Evolutionary conservation across 1,140 invertebrate genomes (phyloP).

Genomic region (Zaprionus africanus): DNA sequence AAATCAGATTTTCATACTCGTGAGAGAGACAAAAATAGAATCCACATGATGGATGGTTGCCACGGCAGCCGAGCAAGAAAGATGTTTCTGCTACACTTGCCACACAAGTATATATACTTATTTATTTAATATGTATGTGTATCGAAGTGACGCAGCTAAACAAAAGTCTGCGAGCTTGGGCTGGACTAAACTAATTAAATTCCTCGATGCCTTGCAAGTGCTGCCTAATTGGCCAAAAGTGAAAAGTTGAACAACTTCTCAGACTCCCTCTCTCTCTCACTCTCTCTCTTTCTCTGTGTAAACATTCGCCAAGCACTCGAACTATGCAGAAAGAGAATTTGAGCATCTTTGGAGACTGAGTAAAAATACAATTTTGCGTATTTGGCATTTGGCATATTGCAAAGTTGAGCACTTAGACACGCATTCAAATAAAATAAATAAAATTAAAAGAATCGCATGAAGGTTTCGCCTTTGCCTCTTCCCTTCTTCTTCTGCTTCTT

Average conservation of each 20-base stretch:
- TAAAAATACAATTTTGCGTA: conserved; percentile 12
- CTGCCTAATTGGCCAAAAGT: conserved; percentile 40
- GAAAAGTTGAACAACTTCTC: conserved; percentile 10
- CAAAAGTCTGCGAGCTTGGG: neutral
- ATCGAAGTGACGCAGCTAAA: neutral
- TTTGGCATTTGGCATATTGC: conserved; percentile 53
- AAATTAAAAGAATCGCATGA: conserved; percentile 60
- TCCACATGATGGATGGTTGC: conserved; percentile 19
- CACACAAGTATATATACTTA: too few relatives aligned
- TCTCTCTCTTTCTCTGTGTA: neutral
- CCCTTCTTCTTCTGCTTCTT: neutral
- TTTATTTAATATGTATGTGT: neutral
- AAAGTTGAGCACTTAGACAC: conserved; percentile 73
- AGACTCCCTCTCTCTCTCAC: neutral
- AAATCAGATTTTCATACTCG: conserved; percentile 43
- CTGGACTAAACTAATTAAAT: conserved; percentile 39
- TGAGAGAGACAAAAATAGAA: conserved; percentile 22
- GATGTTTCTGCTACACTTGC: too few relatives aligned
- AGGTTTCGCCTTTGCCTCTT: neutral
- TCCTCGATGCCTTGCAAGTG: conserved; percentile 29
- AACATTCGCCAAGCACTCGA: conserved; percentile 26
- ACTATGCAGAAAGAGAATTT: conserved; percentile 34
- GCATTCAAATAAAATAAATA: conserved; percentile 81
- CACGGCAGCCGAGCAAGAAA: neutral
- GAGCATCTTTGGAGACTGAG: conserved; percentile 3